Conservation (phyloP, 1,140 invertebrate species). For the Homalodisca vitripennis region DNA sequence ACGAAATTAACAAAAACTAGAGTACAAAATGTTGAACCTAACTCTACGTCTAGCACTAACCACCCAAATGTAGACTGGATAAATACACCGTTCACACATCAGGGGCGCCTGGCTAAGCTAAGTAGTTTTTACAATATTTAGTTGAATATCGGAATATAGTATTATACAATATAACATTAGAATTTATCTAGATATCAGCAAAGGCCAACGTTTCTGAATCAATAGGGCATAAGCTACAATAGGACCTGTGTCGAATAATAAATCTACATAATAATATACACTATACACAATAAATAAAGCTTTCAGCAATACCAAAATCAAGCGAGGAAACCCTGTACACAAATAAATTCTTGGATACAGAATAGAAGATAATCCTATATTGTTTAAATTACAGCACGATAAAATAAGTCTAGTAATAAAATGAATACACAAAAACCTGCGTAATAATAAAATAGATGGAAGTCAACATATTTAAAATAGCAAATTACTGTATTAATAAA, state of each 20-base stretch:
- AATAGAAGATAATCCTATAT: too few species aligned
- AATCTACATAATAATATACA: constrained; percentile 22
- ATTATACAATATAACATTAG: not conserved
- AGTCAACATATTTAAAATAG: not conserved
- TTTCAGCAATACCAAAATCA: not conserved
- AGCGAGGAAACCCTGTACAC: too few species aligned
- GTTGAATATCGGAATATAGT: not conserved
- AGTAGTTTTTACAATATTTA: constrained; percentile 8
- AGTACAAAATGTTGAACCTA: constrained; percentile 21
- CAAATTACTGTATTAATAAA: too few species aligned
- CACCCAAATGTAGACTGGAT: not conserved
- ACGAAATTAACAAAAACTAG: constrained; percentile 1
- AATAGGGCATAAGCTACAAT: not conserved
- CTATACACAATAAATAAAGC: not conserved
- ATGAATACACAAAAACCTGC: not conserved
- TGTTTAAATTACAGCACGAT: too few species aligned
- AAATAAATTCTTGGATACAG: too few species aligned
- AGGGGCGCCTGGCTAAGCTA: not conserved
- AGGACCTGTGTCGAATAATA: not conserved
- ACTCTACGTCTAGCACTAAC: not conserved
- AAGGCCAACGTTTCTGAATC: not conserved
- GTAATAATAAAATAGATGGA: not conserved
- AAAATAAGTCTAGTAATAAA: too few species aligned
- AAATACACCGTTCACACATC: not conserved
- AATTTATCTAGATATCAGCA: not conserved